These are phyloP conservation scores for Shinisaurus crocodilurus DNA, from an alignment of 2,113 vertebrate species.

Conservation along the genomic window DNA sequence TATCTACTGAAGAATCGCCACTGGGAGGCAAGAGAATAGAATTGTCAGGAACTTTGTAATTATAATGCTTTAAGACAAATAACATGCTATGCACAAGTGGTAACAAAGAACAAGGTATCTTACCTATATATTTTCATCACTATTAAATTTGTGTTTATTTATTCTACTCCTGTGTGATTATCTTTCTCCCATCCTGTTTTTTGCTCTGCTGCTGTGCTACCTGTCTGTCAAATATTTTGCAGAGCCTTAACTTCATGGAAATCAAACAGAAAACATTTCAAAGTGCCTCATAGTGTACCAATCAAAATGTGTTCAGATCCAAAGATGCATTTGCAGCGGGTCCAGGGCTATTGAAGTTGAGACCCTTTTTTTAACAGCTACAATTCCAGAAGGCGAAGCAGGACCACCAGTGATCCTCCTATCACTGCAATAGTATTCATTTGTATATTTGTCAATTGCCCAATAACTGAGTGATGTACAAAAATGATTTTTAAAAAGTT, in stretches of 20 bases:
- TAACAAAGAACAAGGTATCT: background rate
- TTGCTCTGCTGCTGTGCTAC: background rate
- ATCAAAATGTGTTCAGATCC: background rate
- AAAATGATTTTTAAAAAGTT: background rate
- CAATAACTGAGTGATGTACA: background rate
- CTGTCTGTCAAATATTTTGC: background rate
- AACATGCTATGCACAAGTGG: rapidly evolving
- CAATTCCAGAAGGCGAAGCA: background rate
- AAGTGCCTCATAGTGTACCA: background rate
- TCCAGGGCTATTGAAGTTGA: background rate
- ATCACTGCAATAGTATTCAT: background rate
- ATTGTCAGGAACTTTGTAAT: background rate
- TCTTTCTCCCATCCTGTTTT: background rate
- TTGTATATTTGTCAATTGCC: background rate
- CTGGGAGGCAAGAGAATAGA: no score
- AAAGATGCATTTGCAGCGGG: background rate
- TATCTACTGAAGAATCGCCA: rapidly evolving
- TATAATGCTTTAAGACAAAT: background rate
- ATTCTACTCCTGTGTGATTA: background rate
- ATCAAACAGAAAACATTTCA: background rate
- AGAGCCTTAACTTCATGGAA: background rate
- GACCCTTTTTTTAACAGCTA: background rate
- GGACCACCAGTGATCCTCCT: background rate
- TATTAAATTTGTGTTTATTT: background rate
- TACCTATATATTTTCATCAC: slow-evolving; percentile 5